A percentile compares a stretch with the other conserved stretches of the same genome.
Evolutionary conservation across 2,888 invertebrate genomes (phyloP).

Genomic region (Drosophila neotestacea): DNA sequence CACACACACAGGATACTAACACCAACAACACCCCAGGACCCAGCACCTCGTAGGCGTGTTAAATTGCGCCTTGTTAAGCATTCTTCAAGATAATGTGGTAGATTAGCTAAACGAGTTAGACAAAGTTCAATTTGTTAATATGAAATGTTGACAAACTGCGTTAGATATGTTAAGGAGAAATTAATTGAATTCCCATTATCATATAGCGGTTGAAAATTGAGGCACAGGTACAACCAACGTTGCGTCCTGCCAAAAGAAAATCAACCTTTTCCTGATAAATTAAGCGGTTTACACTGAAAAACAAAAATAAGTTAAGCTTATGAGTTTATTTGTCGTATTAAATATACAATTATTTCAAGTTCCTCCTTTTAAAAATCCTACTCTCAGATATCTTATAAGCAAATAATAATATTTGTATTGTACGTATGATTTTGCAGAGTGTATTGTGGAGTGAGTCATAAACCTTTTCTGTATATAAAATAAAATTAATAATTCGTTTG

Average conservation of each 20-base stretch:
- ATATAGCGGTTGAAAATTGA: constrained; percentile 1
- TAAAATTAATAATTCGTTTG: constrained; percentile 2
- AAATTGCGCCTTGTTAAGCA: constrained; percentile 33
- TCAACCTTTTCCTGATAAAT: constrained; percentile 3
- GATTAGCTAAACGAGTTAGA: constrained; percentile 55
- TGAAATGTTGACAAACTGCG: constrained; percentile 29
- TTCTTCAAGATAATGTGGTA: constrained; percentile 53
- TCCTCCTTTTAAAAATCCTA: neutral
- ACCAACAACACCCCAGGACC: constrained; percentile 1
- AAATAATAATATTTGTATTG: too few relatives aligned
- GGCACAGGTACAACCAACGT: neutral
- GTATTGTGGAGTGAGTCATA: neutral
- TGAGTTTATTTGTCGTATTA: neutral
- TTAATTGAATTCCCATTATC: constrained; percentile 37
- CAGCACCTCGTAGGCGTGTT: constrained; percentile 11
- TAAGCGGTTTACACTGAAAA: constrained; percentile 4
- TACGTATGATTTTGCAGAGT: neutral
- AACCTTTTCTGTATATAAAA: constrained; percentile 2
- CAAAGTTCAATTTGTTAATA: constrained; percentile 52
- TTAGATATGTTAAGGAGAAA: constrained; percentile 26
- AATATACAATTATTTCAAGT: neutral
- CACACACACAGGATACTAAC: neutral
- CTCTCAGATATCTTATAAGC: neutral
- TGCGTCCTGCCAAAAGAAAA: neutral
- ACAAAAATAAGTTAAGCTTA: neutral